These are phyloP conservation scores for Dendrophyllia cribrosa DNA, from an alignment of 64 coral and sea anemone species.

Conservation along the genomic window DNA sequence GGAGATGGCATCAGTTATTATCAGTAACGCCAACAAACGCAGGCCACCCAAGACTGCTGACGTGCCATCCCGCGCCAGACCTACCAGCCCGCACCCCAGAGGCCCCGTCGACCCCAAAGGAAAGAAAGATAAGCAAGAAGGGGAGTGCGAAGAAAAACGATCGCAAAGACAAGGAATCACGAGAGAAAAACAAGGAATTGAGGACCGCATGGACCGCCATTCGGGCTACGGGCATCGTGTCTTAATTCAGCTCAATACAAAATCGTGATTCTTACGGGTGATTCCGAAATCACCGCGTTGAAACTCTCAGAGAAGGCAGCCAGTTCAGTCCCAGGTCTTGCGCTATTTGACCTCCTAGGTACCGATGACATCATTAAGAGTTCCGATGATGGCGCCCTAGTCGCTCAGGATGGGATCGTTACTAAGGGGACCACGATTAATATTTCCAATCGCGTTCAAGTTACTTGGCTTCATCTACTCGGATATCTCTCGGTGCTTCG, in stretches of 20 bases:
- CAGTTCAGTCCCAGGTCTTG: constrained; percentile 62
- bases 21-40: constrained; percentile 25
- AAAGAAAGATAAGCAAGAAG: constrained; percentile 61
- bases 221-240: constrained; percentile 78
- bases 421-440: constrained; percentile 79
- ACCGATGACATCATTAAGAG: constrained; percentile 74
- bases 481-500: constrained; percentile 77
- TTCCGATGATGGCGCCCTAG: constrained; percentile 28
- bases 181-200: constrained; percentile 75
- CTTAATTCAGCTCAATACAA: constrained; percentile 70
- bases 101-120: constrained; percentile 6
- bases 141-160: constrained; percentile 63
- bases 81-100: neutral
- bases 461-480: constrained; percentile 93
- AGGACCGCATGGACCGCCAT: constrained; percentile 80
- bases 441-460: constrained; percentile 75
- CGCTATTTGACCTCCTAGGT: constrained; percentile 90
- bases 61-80: neutral
- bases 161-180: constrained; percentile 66
- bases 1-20: constrained; percentile 74
- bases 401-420: constrained; percentile 78
- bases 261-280: constrained; percentile 78
- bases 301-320: constrained; percentile 77
- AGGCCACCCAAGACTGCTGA: constrained; percentile 26
- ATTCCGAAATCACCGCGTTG: constrained; percentile 80